Base-by-base conservation (phyloP, 1,140 invertebrate species). In the Caenorhabditis tropicalis region DNA sequence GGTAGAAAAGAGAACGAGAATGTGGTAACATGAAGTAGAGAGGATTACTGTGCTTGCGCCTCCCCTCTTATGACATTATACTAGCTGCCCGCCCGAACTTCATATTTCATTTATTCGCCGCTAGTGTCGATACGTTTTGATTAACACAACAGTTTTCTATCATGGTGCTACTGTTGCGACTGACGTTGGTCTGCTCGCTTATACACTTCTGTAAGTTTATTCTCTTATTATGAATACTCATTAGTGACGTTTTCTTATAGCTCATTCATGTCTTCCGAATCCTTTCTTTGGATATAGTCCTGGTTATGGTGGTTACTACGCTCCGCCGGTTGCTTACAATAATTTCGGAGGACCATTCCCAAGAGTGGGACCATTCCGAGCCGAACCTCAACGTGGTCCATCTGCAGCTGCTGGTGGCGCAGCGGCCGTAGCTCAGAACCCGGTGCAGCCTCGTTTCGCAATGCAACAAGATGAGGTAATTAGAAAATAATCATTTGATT, bases 241-340 rank as follows among this genome's bases (percentile, higher is more conserved):
- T 70, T 70, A 6, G 19, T 0, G 12, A 4, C 9, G 2, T 36
- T 3, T 74, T 24, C 5, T 74, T 74, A 3, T 24, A 82, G 82
- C 48, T 33, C 36, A 70, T 82, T 58, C 58, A 12, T 82, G 82
- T 33, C 33, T 82, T 31, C 82, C 82, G 0, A 60, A 60, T 10
- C 82, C 82, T 49, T 70, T 82, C 39, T 82, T 82, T 56, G 82
- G 82, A 2, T 82, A 48, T 65, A 60, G 56, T 70, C 82, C 82
- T 24, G 82, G 56, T 5, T 60, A 56, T 60, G 81, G 51, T 70
- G 82, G 82, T 24, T 82, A 70, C 19, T 82, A 82, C 49, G 82
- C 56, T 31, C 56, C 56, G n/a, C 36, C 39, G 4, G 31, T 51
- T 5, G 43, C 43, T 21, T 39, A 12, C 9, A 33, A 43, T 46